Percentiles rank a stretch among this genome's conserved stretches.
These are phyloP conservation scores for Xylocampa areola DNA, from an alignment of 2,888 invertebrate genomes.

Conservation along the genomic window DNA sequence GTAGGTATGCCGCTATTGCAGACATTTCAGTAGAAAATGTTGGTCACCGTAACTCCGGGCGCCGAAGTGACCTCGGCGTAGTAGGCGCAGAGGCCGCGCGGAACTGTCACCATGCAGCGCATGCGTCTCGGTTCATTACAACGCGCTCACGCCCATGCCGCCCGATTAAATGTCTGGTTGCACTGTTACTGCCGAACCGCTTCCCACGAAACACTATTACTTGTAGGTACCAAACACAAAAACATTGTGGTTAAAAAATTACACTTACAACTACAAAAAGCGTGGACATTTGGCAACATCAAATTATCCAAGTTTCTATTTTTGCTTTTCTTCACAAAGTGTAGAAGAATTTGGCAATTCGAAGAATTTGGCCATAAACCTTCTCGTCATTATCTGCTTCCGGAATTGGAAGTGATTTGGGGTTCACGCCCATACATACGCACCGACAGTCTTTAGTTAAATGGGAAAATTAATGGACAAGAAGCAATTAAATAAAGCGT, in stretches of 20 bases:
- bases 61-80: slow-evolving; percentile 75
- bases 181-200: slow-evolving; percentile 53
- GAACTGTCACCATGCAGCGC: slow-evolving; percentile 79
- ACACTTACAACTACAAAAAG: slow-evolving; percentile 41
- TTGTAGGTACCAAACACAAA: slow-evolving; percentile 44
- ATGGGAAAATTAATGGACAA: slow-evolving; percentile 50
- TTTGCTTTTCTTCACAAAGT: slow-evolving; percentile 14
- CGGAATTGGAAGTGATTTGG: slow-evolving; percentile 68
- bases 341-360: slow-evolving; percentile 13
- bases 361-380: slow-evolving; percentile 29
- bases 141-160: slow-evolving; percentile 71
- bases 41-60: slow-evolving; percentile 68
- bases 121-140: slow-evolving; percentile 83
- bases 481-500: slow-evolving; percentile 49
- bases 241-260: slow-evolving; percentile 50
- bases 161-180: slow-evolving; percentile 56
- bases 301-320: slow-evolving; percentile 35
- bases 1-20: no score
- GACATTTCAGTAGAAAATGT: neutral
- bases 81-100: slow-evolving; percentile 76
- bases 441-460: slow-evolving; percentile 29
- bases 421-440: slow-evolving; percentile 69
- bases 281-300: slow-evolving; percentile 45
- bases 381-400: slow-evolving; percentile 62
- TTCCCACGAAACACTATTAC: slow-evolving; percentile 68